Evolutionary conservation across 2,888 invertebrate genomes (phyloP).

Genomic region (Rhyacophila evoluta): DNA sequence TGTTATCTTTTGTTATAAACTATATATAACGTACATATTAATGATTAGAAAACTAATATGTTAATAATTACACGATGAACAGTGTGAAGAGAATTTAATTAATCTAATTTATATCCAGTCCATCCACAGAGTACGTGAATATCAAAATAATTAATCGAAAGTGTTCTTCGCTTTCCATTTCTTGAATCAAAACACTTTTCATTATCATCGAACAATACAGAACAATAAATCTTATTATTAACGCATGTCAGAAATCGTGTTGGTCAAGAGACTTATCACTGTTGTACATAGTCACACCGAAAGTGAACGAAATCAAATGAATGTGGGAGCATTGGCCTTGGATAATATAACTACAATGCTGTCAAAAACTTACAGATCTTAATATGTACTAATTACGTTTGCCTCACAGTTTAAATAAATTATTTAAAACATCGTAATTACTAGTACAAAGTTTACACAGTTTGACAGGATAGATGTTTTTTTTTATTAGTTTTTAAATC

Average conservation of each 20-base stretch:
- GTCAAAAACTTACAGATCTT: background rate
- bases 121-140: too few species aligned
- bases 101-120: too few species aligned
- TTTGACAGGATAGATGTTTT: constrained; percentile 2
- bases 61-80: too few species aligned
- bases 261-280: background rate
- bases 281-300: background rate
- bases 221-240: background rate
- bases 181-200: background rate
- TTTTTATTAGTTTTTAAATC: background rate
- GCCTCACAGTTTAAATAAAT: background rate
- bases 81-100: too few species aligned
- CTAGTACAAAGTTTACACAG: background rate
- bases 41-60: too few species aligned
- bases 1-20: too few species aligned
- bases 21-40: too few species aligned
- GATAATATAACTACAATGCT: background rate
- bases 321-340: constrained; percentile 10
- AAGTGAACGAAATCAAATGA: constrained; percentile 4
- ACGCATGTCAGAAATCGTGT: background rate
- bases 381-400: background rate
- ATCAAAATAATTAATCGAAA: too few species aligned
- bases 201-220: background rate
- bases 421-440: background rate
- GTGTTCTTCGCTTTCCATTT: background rate